Evolutionary conservation across 2,113 vertebrate genomes (phyloP).

Genomic region (Psammodynastes pulverulentus): DNA sequence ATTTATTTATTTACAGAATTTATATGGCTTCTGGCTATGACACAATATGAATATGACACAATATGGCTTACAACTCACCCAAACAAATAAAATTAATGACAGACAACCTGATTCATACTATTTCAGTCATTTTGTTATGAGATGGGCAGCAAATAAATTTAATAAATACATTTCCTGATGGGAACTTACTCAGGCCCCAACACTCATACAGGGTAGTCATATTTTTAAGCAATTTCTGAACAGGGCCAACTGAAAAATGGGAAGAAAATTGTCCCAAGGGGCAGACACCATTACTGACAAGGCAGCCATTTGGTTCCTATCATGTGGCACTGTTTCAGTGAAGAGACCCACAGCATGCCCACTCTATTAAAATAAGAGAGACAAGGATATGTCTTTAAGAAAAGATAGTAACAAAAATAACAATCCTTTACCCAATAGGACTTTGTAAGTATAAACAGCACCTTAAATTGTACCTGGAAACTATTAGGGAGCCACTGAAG

Average conservation of each 20-base stretch:
- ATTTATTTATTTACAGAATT: neutral
- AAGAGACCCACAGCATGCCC: neutral
- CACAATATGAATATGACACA: neutral
- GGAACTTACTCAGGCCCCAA: neutral
- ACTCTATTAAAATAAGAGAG: neutral
- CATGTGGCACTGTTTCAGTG: neutral
- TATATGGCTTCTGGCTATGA: neutral
- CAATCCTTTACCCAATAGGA: neutral
- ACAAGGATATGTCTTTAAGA: neutral
- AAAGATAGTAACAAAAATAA: neutral
- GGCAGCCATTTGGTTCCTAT: neutral
- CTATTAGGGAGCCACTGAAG: neutral
- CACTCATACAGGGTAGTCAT: neutral
- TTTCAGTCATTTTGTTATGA: neutral
- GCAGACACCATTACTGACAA: neutral
- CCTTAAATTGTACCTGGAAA: neutral
- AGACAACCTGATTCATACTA: neutral
- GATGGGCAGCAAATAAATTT: neutral
- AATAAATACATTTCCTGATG: neutral
- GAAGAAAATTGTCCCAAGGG: neutral
- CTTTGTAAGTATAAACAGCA: neutral
- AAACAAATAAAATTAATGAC: neutral
- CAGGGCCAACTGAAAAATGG: neutral
- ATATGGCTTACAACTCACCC: neutral
- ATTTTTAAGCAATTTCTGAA: neutral